Evolutionary conservation across 2,888 invertebrate species (phyloP).

Genomic region (Morinoia aosen): DNA sequence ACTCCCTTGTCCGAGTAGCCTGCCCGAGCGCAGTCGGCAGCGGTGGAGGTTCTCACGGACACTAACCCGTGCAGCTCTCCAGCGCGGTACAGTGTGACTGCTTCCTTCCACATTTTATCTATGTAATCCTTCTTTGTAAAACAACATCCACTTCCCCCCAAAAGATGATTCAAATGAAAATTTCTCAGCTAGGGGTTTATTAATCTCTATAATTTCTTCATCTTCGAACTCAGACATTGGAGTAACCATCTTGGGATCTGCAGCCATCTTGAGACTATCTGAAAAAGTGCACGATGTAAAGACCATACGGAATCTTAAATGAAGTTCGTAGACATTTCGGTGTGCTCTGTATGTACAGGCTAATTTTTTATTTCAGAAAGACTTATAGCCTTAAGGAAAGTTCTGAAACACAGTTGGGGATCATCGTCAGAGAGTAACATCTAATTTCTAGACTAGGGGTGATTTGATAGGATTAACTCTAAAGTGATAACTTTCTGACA

Average conservation of each 20-base stretch:
- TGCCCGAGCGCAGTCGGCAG: not conserved
- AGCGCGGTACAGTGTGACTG: not conserved
- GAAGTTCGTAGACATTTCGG: too few species aligned
- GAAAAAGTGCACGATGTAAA: too few species aligned
- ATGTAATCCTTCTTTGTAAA: not conserved
- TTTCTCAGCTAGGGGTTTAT: not conserved
- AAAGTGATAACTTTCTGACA: too few species aligned
- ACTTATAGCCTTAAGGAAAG: too few species aligned
- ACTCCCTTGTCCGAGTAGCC: not conserved
- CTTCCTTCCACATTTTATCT: not conserved
- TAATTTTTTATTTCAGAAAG: too few species aligned
- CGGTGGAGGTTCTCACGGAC: not conserved
- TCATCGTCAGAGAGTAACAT: too few species aligned
- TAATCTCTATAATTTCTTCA: not conserved
- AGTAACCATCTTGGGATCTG: not conserved
- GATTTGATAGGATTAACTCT: too few species aligned
- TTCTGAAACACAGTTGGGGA: too few species aligned
- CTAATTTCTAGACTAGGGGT: too few species aligned
- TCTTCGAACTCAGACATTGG: conserved; percentile 36
- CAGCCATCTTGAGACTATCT: not conserved
- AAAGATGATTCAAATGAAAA: not conserved
- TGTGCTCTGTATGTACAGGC: too few species aligned
- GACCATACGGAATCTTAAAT: too few species aligned
- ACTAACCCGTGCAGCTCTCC: not conserved
- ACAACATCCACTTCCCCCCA: conserved; percentile 24